A percentile compares a stretch with the other conserved stretches of the same genome.
Conservation (phyloP, 2,888 invertebrate species). For the Standfussiana lucernea region DNA sequence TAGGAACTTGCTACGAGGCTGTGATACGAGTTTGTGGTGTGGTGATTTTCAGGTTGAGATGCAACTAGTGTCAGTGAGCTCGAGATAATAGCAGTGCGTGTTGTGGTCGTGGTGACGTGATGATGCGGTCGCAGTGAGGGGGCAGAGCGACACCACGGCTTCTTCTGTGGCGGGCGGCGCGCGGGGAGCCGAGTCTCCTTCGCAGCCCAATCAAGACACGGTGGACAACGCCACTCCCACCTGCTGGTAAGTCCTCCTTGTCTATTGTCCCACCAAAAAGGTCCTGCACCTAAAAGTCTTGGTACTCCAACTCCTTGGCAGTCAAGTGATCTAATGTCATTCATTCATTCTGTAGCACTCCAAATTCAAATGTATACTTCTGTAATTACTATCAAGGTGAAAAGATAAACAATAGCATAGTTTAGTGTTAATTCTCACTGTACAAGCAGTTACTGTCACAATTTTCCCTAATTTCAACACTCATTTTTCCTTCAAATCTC, state of each 20-base stretch:
- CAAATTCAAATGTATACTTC: constrained; percentile 9
- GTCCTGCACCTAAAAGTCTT: constrained; percentile 22
- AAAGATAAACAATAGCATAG: constrained; percentile 36
- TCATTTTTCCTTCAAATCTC: background rate
- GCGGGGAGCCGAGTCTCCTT: constrained; percentile 91
- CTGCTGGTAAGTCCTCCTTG: constrained; percentile 84
- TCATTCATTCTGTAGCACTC: constrained; percentile 41
- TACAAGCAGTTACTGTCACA: background rate
- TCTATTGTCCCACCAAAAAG: constrained; percentile 16
- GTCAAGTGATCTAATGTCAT: constrained; percentile 46
- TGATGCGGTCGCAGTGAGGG: constrained; percentile 91
- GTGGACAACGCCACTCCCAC: constrained; percentile 89
- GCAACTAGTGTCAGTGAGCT: constrained; percentile 89
- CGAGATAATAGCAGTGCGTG: constrained; percentile 90
- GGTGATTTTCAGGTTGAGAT: constrained; percentile 88
- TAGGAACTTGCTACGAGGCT: constrained; percentile 53
- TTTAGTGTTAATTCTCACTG: constrained; percentile 3
- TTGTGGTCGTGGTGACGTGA: constrained; percentile 85
- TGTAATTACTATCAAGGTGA: background rate
- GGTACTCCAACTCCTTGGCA: constrained; percentile 27
- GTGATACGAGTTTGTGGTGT: constrained; percentile 69
- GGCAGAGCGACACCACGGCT: constrained; percentile 88
- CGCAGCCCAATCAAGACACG: constrained; percentile 90
- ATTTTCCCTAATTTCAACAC: constrained; percentile 17
- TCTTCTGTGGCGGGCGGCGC: constrained; percentile 89